Percentiles rank a stretch among this genome's conserved stretches.
These are phyloP conservation scores for Phaedon cochleariae DNA, from an alignment of 2,888 invertebrate genomes.

Conservation along the genomic window DNA sequence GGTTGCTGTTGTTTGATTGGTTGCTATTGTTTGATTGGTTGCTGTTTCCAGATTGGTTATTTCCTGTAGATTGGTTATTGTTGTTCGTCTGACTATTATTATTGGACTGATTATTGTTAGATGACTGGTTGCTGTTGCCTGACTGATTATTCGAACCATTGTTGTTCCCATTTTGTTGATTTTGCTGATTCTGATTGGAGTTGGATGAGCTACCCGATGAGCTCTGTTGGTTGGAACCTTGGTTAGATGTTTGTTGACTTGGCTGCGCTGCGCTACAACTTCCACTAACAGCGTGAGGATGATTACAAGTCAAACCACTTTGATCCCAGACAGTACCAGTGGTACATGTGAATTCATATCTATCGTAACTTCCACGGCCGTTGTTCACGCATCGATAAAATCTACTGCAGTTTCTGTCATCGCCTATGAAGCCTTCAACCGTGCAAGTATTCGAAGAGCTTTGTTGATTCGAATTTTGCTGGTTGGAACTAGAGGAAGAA, in stretches of 20 bases:
- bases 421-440: constrained; percentile 75
- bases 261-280: constrained; percentile 14
- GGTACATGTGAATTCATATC: constrained; percentile 77
- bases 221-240: constrained; percentile 7
- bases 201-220: constrained; percentile 23
- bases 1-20: constrained; percentile 21
- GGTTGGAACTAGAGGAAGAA: constrained; percentile 23
- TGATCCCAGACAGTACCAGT: constrained; percentile 82
- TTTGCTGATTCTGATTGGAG: constrained; percentile 23
- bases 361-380: constrained; percentile 68
- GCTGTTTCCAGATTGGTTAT: constrained; percentile 5
- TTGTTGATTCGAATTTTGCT: constrained; percentile 8
- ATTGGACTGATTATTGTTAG: constrained; percentile 34
- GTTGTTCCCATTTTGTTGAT: constrained; percentile 15
- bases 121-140: constrained; percentile 38
- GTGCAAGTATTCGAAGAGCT: constrained; percentile 59
- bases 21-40: constrained; percentile 29
- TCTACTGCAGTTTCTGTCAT: constrained; percentile 74
- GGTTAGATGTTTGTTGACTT: no score
- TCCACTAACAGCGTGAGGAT: constrained; percentile 67
- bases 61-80: constrained; percentile 16
- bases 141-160: constrained; percentile 21
- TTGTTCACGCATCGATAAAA: constrained; percentile 79
- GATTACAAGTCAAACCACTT: constrained; percentile 73
- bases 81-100: constrained; percentile 29